phyloP scores from a whole-genome alignment of 30 jellyfish, hydroid and myxozoan species.

The Aurelia aurita complex sp. Pacific region DNA sequence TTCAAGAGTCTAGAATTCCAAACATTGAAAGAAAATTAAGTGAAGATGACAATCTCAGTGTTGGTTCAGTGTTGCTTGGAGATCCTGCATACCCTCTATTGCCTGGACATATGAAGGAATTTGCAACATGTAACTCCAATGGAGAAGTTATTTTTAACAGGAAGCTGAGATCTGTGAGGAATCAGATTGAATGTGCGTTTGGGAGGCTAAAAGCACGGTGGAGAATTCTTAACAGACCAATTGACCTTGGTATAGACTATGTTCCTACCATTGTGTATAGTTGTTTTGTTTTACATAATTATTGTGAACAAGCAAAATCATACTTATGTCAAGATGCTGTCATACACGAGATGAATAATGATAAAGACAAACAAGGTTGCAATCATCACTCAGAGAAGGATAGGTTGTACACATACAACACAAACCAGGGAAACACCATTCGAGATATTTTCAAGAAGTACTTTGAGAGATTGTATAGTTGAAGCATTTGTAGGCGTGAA shows the following conservation, averaged over 20 bases:
- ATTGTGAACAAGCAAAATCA: no score
- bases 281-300: no score
- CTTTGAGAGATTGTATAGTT: background rate
- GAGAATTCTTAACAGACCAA: constrained; percentile 29
- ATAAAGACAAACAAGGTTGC: no score
- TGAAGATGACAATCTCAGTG: constrained; percentile 42
- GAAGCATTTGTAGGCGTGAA: no score
- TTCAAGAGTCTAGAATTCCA: constrained; percentile 35
- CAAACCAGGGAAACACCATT: no score
- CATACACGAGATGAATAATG: no score
- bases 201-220: constrained; percentile 66
- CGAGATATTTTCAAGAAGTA: background rate
- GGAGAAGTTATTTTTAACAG: constrained; percentile 55
- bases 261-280: background rate
- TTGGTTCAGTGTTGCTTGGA: constrained; percentile 66
- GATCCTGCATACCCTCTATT: constrained; percentile 84
- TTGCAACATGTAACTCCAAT: background rate
- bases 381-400: no score
- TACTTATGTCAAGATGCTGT: no score
- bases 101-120: constrained; percentile 46
- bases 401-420: no score
- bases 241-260: constrained; percentile 35
- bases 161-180: constrained; percentile 45
- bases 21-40: constrained; percentile 21
- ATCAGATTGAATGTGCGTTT: constrained; percentile 64